Percentiles rank a stretch among this genome's conserved stretches.
These are phyloP conservation scores for Hylomyscus alleni DNA, from an alignment of 2,797 vertebrate species.

Conservation along the genomic window DNA sequence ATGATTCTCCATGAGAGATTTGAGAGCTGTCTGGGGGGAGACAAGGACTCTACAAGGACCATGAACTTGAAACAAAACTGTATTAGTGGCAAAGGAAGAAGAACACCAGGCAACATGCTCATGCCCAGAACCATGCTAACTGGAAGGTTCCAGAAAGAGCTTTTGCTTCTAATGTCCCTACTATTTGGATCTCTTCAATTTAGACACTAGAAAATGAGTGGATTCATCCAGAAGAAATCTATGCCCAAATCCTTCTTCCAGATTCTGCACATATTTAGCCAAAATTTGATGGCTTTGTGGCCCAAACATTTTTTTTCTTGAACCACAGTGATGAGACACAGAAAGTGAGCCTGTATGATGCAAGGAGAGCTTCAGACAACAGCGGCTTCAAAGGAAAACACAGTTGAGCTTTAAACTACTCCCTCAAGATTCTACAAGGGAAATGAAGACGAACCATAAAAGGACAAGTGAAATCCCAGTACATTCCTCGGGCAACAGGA, in stretches of 20 bases:
- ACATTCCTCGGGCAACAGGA: conserved; percentile 1
- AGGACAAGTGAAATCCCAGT: neutral
- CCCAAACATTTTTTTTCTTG: neutral
- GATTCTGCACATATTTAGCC: neutral
- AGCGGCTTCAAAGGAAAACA: neutral
- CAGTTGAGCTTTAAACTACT: conserved; percentile 10
- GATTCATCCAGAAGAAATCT: neutral
- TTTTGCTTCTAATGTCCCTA: neutral
- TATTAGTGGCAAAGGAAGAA: neutral
- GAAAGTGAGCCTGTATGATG: neutral
- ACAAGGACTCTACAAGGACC: neutral
- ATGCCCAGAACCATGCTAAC: neutral
- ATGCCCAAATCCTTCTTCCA: neutral
- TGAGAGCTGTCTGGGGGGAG: neutral
- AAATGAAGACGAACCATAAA: conserved; percentile 28
- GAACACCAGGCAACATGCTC: too few species aligned
- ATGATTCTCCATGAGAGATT: neutral
- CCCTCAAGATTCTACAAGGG: conserved; percentile 39
- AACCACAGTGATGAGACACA: neutral
- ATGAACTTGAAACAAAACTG: neutral
- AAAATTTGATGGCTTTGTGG: neutral
- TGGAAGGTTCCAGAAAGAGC: neutral
- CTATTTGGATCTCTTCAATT: neutral
- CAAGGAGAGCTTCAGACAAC: conserved; percentile 48
- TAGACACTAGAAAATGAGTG: conserved; percentile 4